A percentile compares a stretch with the other conserved stretches of the same genome.
Conservation (phyloP, 2,797 vertebrate species). For the Cirrhinus mrigala region DNA sequence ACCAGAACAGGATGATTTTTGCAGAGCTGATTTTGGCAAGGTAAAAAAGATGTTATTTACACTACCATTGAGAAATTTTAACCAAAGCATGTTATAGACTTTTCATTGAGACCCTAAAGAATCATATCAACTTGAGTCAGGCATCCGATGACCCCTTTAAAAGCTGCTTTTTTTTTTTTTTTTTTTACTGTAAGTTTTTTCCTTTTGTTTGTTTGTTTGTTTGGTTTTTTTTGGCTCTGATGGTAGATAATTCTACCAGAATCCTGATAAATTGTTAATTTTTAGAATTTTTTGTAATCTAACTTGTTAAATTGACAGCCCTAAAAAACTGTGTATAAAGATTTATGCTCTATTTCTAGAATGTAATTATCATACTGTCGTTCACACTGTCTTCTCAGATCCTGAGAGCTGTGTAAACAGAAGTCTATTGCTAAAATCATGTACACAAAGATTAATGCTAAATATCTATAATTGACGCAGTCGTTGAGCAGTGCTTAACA, state of each 20-base stretch:
- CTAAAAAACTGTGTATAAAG: background rate
- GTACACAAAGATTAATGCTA: conserved; percentile 32
- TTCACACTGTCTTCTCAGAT: conserved; percentile 10
- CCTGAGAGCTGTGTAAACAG: conserved; percentile 30
- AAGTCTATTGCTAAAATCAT: conserved; percentile 25
- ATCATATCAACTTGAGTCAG: too few species aligned
- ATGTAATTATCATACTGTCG: background rate
- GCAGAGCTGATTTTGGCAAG: too few species aligned
- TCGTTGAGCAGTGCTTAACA: conserved; percentile 16
- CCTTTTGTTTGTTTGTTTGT: too few species aligned
- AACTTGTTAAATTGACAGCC: background rate
- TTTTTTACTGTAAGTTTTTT: too few species aligned
- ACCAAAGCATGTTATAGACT: too few species aligned
- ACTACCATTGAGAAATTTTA: too few species aligned
- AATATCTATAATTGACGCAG: conserved; percentile 36
- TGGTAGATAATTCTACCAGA: background rate
- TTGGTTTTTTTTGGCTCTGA: too few species aligned
- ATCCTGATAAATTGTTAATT: background rate
- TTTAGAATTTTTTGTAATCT: background rate
- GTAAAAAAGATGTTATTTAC: too few species aligned
- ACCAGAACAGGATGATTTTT: too few species aligned
- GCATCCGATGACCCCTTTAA: too few species aligned
- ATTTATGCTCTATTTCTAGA: conserved; percentile 9
- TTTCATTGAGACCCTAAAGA: too few species aligned
- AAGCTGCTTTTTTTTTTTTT: too few species aligned